Percentiles rank a stretch among this genome's conserved stretches.
These are phyloP conservation scores for Heptranchias perlo DNA, from an alignment of 2,113 vertebrate genomes.

Conservation along the genomic window DNA sequence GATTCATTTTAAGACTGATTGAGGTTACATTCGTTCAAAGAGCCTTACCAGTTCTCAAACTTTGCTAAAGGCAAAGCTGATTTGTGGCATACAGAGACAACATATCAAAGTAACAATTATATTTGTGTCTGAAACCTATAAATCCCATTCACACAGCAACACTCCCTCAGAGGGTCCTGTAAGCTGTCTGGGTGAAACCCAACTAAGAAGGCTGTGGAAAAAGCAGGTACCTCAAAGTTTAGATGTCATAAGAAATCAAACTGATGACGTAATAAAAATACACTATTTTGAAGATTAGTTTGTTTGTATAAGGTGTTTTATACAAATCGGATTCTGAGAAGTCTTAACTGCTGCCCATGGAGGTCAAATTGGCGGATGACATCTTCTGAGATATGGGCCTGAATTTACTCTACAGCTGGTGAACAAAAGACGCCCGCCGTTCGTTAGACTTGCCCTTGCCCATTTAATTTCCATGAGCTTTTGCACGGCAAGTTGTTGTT, in stretches of 20 bases:
- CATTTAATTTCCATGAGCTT: too few relatives aligned
- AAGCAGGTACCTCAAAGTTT: background rate
- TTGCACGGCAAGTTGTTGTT: too few relatives aligned
- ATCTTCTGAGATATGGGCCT: background rate
- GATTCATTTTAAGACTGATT: constrained; percentile 30
- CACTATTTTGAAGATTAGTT: background rate
- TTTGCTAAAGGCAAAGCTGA: background rate
- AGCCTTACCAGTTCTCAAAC: background rate
- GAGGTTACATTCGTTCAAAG: background rate
- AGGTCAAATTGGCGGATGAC: background rate
- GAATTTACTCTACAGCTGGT: too few relatives aligned
- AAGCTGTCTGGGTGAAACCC: background rate
- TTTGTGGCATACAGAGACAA: constrained; percentile 8
- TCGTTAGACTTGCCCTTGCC: too few relatives aligned
- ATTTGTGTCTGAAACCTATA: background rate
- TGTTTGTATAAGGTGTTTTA: background rate
- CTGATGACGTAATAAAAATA: background rate
- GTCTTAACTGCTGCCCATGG: background rate
- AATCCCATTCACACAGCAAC: background rate
- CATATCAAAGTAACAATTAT: constrained; percentile 17
- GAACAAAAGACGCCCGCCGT: too few relatives aligned
- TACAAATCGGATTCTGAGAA: background rate
- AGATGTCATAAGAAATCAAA: background rate
- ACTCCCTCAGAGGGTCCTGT: background rate
- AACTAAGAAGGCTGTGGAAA: background rate